Evolutionary conservation across 2,797 vertebrate genomes (phyloP).

Genomic region (Benthosema pterotum): DNA sequence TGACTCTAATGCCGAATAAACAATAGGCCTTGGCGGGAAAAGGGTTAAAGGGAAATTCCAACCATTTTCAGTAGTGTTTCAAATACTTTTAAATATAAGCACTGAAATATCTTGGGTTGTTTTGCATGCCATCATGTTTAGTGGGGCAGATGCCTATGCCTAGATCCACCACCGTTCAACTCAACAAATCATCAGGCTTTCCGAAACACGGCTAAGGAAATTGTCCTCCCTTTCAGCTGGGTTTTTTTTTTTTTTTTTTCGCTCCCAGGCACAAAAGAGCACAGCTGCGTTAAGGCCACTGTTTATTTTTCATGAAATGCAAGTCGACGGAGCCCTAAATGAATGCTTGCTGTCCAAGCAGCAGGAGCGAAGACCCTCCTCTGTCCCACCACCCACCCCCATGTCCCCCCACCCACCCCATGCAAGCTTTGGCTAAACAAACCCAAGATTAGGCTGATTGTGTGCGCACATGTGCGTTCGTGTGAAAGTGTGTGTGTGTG

Average conservation of each 20-base stretch:
- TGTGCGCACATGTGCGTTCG: not conserved
- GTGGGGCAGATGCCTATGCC: too few relatives aligned
- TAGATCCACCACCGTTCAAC: constrained; percentile 30
- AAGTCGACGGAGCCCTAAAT: constrained; percentile 48
- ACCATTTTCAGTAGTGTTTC: too few relatives aligned
- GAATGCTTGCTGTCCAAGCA: constrained; percentile 42
- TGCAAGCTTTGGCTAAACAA: constrained; percentile 53
- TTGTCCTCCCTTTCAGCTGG: constrained; percentile 8
- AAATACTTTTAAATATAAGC: too few relatives aligned
- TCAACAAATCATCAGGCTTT: constrained; percentile 14
- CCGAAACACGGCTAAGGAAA: constrained; percentile 36
- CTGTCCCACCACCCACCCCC: constrained; percentile 57
- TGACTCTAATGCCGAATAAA: too few relatives aligned
- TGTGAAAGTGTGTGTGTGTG: too few relatives aligned
- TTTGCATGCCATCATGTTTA: too few relatives aligned
- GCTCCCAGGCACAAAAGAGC: constrained; percentile 35
- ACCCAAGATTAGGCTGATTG: constrained; percentile 37
- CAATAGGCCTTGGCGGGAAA: too few relatives aligned
- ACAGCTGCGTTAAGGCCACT: constrained; percentile 38
- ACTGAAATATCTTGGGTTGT: too few relatives aligned
- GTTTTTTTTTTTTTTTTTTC: too few relatives aligned
- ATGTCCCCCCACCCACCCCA: constrained; percentile 9
- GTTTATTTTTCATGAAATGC: constrained; percentile 60
- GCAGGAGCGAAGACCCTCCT: constrained; percentile 44
- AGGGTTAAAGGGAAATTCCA: too few relatives aligned